Percentiles rank a stretch among this genome's conserved stretches.
Conservation (phyloP, 2,888 invertebrate species). For the Clitarchus hookeri region DNA sequence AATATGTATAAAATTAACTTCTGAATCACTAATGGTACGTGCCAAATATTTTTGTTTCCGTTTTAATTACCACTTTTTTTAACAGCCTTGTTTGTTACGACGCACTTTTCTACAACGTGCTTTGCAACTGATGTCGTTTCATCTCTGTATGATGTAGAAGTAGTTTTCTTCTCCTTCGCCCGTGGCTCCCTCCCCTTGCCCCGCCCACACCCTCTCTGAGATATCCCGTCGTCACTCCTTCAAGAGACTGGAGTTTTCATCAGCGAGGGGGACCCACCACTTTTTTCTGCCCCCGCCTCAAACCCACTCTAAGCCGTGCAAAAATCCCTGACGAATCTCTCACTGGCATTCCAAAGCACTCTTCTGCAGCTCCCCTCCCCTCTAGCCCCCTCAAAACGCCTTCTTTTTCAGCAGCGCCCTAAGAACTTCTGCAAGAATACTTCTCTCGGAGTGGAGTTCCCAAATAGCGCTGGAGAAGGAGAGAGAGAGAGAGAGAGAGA, state of each 20-base stretch:
- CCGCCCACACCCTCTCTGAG: neutral
- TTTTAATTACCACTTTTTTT: neutral
- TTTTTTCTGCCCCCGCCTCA: neutral
- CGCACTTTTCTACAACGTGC: neutral
- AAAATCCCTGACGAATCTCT: slow-evolving; percentile 14
- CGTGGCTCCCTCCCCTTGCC: neutral
- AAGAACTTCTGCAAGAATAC: neutral
- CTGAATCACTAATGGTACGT: too few relatives aligned
- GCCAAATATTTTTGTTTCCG: neutral
- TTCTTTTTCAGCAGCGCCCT: neutral
- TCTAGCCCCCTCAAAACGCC: neutral
- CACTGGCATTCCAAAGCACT: neutral
- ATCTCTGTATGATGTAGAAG: neutral
- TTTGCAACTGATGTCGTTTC: neutral
- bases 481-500: too few relatives aligned
- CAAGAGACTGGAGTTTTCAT: neutral
- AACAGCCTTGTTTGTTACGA: neutral
- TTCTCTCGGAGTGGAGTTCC: neutral
- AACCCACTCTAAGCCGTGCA: neutral
- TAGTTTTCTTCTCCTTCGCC: neutral
- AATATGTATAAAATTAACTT: too few relatives aligned
- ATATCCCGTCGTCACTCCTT: neutral
- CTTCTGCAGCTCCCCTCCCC: neutral
- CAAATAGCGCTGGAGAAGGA: neutral
- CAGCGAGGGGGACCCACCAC: neutral